A percentile compares a stretch with the other conserved stretches of the same genome.
phyloP scores from a whole-genome alignment of 2,888 invertebrate genomes.

The Pheosia gnoma region DNA sequence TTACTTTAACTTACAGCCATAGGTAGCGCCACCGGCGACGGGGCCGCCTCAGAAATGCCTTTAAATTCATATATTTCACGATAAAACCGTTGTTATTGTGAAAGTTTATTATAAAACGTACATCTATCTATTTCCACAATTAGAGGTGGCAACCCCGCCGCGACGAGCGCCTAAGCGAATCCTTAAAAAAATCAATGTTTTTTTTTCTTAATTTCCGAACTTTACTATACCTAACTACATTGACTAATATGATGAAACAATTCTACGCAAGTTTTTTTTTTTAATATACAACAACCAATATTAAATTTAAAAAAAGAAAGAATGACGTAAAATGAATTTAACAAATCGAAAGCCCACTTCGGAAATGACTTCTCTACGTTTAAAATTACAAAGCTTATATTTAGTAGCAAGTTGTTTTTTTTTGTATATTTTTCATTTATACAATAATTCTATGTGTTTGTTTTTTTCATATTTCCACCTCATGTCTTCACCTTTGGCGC shows the following conservation, averaged over 20 bases:
- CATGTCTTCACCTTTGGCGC: conserved; percentile 75
- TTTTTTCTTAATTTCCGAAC: conserved; percentile 50
- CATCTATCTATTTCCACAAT: conserved; percentile 5
- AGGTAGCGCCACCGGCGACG: conserved; percentile 39
- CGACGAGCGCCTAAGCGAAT: conserved; percentile 45
- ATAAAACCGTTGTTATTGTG: conserved; percentile 6
- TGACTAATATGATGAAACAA: conserved; percentile 46
- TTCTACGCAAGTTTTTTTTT: conserved; percentile 42
- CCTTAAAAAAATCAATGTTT: conserved; percentile 63
- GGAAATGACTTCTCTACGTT: conserved; percentile 26
- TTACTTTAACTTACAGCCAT: conserved; percentile 83
- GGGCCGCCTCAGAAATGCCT: conserved; percentile 37
- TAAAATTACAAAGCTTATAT: conserved; percentile 55
- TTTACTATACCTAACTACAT: conserved; percentile 39
- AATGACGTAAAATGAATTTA: conserved; percentile 16
- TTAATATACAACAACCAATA: conserved; percentile 77
- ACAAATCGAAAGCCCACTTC: conserved; percentile 16
- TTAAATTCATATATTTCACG: conserved; percentile 33
- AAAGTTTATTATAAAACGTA: conserved; percentile 7
- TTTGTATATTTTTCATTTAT: conserved; percentile 74
- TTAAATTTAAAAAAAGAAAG: conserved; percentile 35
- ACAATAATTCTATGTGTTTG: conserved; percentile 63
- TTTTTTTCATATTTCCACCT: conserved; percentile 37
- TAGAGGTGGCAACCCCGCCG: conserved; percentile 13
- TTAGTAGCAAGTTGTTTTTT: conserved; percentile 65